Conservation (phyloP, 2,888 invertebrate species). For the Gymnosoma rotundatum region DNA sequence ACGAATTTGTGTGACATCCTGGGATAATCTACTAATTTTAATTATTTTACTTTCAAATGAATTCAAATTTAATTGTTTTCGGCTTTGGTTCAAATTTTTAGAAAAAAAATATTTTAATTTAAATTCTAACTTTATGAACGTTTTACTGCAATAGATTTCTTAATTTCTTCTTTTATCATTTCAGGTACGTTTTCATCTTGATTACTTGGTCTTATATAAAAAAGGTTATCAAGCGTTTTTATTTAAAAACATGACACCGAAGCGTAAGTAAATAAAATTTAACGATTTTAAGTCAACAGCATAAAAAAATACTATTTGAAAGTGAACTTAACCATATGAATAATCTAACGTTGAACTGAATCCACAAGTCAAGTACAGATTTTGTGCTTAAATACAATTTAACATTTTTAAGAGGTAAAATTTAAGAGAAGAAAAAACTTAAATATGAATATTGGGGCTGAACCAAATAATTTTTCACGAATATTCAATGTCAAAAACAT, state of each 20-base stretch:
- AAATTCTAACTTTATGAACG: background rate
- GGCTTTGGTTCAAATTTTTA: no score
- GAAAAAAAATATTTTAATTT: no score
- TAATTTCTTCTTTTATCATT: conserved; percentile 32
- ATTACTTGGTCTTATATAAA: background rate
- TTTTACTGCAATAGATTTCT: background rate
- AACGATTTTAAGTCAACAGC: conserved; percentile 14
- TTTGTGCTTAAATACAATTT: conserved; percentile 35
- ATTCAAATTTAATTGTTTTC: no score
- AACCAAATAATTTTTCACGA: conserved; percentile 4
- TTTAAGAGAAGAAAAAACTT: background rate
- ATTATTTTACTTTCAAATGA: no score
- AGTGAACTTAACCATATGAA: conserved; percentile 16
- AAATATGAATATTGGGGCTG: background rate
- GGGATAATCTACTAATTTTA: no score
- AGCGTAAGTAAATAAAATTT: conserved; percentile 51
- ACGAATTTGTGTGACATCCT: no score
- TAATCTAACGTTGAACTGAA: conserved; percentile 22
- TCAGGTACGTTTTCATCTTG: conserved; percentile 13
- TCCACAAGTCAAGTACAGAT: conserved; percentile 62
- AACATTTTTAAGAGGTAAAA: conserved; percentile 25
- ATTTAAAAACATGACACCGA: conserved; percentile 1
- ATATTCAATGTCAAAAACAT: conserved; percentile 62
- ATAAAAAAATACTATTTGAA: background rate
- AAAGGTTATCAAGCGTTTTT: conserved; percentile 8